Evolutionary conservation across 2,113 vertebrate species (phyloP).

Genomic region (Lepisosteus oculatus): DNA sequence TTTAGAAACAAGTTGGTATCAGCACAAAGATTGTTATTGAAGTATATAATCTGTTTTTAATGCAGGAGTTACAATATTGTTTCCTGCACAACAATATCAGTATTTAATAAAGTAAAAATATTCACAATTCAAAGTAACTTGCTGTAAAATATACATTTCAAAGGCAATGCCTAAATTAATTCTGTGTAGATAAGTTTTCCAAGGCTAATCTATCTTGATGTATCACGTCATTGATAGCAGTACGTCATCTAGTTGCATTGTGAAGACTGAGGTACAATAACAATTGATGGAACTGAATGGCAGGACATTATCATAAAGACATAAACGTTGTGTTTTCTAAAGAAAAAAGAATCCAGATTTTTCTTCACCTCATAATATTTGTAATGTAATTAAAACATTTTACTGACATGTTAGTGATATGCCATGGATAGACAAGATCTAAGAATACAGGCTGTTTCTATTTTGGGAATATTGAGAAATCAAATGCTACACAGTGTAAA

Average conservation of each 20-base stretch:
- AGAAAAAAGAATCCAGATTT: too few species aligned
- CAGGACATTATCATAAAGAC: constrained; percentile 11
- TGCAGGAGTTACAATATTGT: not conserved
- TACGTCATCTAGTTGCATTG: constrained; percentile 12
- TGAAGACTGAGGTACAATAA: constrained; percentile 16
- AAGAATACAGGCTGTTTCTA: not conserved
- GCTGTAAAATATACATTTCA: not conserved
- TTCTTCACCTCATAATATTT: too few species aligned
- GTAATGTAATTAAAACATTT: not conserved
- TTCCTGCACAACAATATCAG: not conserved
- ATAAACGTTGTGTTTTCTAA: too few species aligned
- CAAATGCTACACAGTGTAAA: too few species aligned
- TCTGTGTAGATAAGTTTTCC: constrained; percentile 19
- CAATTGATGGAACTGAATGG: constrained; percentile 22
- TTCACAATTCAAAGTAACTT: constrained; percentile 5
- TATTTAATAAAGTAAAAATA: not conserved
- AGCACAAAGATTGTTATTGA: too few species aligned
- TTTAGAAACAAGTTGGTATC: too few species aligned
- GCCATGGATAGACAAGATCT: not conserved
- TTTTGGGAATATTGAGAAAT: too few species aligned
- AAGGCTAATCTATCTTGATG: constrained; percentile 24
- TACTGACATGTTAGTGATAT: not conserved
- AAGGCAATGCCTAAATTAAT: not conserved
- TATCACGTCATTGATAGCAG: constrained; percentile 19
- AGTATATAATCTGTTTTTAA: too few species aligned